Evolutionary conservation across 30 jellyfish, hydroid and myxozoan species (phyloP), one percentile per base, ranked within the genome.

Genomic region (Aurelia aurita complex sp. Pacific): DNA sequence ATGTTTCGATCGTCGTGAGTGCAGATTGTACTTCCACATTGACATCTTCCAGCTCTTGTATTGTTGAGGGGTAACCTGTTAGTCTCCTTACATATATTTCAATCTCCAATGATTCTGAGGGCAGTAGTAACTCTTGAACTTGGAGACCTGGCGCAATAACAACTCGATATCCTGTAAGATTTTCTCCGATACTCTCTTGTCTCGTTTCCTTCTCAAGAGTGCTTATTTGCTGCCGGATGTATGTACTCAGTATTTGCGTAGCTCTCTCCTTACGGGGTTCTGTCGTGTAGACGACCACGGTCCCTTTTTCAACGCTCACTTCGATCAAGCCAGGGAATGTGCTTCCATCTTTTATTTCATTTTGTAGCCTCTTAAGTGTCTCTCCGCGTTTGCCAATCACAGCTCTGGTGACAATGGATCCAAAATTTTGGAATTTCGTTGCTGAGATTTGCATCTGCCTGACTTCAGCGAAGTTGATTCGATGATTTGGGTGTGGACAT

Each of bases 371-470:
- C 69, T 75, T 74, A n/a, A n/a, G 64, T 13, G 33, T 59, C 42
- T 10, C 89, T 67, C 73, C 79, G 4, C 88, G 79, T 15, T 50
- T 79, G 15, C 69, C 88, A 64, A 79, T 79, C 54, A 79, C 80
- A 14, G 59, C 2, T 23, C 65, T 70, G 42, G 40, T 64, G 46
- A 76, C 83, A 17, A 74, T 12, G 34, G 88, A 68, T 13, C 88
- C 88, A 17, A 79, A 16, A 36, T 77, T 77, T 17, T 17, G 43
- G 34, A 79, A 7, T 19, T 8, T 42, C 34, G n/a, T 79, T 32
- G 19, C 70, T 5, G 46, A n/a, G 70, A 79, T 78, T 64, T 46
- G 50, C 10, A 12, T 15, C 5, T 34, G 16, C 18, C 46, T 50
- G 38, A 64, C 19, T 17, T 64, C 18, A 33, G 38, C 16, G 9